Conservation (phyloP, 2,888 invertebrate species). For the Hypolimnas misippus region DNA sequence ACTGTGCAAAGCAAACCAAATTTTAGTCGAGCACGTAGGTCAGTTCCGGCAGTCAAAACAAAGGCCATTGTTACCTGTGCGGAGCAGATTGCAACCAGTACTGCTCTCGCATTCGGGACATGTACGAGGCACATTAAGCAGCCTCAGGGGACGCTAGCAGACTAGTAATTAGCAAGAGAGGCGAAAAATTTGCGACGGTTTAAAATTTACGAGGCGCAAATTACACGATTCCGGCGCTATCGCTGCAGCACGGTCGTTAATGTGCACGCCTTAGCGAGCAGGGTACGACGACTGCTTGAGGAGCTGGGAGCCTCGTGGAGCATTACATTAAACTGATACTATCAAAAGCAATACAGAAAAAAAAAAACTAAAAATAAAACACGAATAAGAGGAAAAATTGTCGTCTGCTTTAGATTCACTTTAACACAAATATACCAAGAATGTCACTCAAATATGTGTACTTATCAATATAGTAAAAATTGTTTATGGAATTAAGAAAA, state of each 20-base stretch:
- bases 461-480: no score
- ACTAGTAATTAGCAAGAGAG: constrained; percentile 82
- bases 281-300: constrained; percentile 53
- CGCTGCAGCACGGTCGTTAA: constrained; percentile 77
- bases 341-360: constrained; percentile 53
- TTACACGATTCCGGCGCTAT: constrained; percentile 81
- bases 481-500: neutral
- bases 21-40: constrained; percentile 65
- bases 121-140: constrained; percentile 79
- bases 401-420: no score
- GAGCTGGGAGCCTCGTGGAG: constrained; percentile 31
- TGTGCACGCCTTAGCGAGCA: constrained; percentile 81
- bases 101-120: constrained; percentile 78
- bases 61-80: constrained; percentile 75
- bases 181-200: constrained; percentile 83
- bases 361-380: neutral
- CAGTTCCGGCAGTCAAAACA: constrained; percentile 73
- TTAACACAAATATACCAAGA: no score
- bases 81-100: constrained; percentile 67
- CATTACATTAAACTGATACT: constrained; percentile 62
- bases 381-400: neutral
- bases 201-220: constrained; percentile 84
- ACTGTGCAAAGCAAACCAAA: constrained; percentile 54
- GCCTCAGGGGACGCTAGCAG: constrained; percentile 77
- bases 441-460: no score